Conservation (phyloP, 2,113 vertebrate genomes). For the Notechis scutatus region DNA sequence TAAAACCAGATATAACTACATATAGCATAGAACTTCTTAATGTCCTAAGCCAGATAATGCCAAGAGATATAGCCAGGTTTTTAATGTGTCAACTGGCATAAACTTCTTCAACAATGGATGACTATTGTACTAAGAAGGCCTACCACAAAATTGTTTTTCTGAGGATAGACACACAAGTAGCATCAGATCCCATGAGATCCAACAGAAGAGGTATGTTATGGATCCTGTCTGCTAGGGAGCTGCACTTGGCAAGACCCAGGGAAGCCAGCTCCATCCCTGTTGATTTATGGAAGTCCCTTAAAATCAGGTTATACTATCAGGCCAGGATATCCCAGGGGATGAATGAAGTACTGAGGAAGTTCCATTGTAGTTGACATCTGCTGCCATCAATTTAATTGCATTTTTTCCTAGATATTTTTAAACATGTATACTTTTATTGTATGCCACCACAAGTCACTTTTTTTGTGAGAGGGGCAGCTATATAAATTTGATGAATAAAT, state of each 20-base stretch:
- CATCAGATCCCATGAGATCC: not conserved
- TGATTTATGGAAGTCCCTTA: not conserved
- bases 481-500: not conserved
- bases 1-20: not conserved
- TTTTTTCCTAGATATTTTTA: not conserved
- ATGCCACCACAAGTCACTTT: not conserved
- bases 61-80: not conserved
- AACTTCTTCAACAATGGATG: not conserved
- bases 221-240: not conserved
- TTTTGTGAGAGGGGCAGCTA: not conserved
- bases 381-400: not conserved
- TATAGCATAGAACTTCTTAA: not conserved
- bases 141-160: not conserved
- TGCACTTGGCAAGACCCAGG: not conserved
- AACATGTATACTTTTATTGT: not conserved
- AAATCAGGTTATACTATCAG: not conserved
- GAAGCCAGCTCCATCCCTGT: not conserved
- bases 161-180: not conserved
- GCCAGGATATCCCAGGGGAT: not conserved
- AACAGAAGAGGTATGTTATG: not conserved
- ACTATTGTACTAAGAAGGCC: not conserved
- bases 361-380: not conserved
- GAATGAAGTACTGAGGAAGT: not conserved
- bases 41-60: not conserved
- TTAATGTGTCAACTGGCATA: not conserved